A percentile compares a stretch with the other conserved stretches of the same genome.
phyloP scores from a whole-genome alignment of 1,140 invertebrate genomes.

The Hetaerina americana region DNA sequence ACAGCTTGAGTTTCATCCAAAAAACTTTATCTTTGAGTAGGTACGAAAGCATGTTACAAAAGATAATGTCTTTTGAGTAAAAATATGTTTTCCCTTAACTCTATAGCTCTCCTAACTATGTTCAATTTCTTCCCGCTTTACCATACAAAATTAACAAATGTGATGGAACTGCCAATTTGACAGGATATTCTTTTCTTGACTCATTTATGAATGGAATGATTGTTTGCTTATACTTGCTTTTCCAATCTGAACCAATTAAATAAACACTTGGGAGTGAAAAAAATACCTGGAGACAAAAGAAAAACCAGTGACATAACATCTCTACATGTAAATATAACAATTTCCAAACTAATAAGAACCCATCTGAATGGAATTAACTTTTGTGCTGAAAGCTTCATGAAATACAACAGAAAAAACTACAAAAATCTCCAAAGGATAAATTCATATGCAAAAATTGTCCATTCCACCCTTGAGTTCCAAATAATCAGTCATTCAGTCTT shows the following conservation, averaged over 20 bases:
- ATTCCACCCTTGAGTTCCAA: neutral
- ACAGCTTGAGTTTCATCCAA: neutral
- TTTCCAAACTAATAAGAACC: no score
- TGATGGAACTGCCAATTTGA: no score
- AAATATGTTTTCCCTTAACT: neutral
- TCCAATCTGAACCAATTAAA: neutral
- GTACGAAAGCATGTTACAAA: neutral
- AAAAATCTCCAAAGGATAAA: neutral
- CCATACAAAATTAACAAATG: neutral
- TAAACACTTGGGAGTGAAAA: no score
- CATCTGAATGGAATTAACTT: no score
- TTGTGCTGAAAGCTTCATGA: neutral
- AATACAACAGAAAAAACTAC: neutral
- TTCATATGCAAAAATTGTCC: neutral
- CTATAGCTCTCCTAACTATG: neutral
- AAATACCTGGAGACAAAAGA: no score
- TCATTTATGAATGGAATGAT: neutral
- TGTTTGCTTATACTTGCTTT: neutral
- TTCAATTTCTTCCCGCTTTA: neutral
- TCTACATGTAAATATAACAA: no score
- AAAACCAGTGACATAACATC: no score
- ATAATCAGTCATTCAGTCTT: slow-evolving; percentile 4
- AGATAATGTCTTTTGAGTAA: neutral
- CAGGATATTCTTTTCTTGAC: no score
- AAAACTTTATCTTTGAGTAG: neutral